Conservation (phyloP, 1,140 invertebrate species). For the Lepidurus arcticus region DNA sequence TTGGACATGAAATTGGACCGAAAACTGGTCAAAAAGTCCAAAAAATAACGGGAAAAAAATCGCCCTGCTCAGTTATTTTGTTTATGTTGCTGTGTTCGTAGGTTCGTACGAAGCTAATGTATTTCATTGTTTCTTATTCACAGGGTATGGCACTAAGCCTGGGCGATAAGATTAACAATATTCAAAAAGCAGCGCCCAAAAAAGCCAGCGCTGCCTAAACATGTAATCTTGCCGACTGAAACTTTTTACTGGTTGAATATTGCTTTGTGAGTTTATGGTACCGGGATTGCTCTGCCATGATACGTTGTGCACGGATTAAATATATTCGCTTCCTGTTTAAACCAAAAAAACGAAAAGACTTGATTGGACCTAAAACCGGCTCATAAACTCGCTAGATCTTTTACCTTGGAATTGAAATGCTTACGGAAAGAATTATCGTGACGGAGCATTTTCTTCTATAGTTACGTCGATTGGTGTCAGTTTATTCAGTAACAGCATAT, state of each 20-base stretch:
- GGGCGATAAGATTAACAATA: constrained; percentile 92
- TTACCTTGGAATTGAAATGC: neutral
- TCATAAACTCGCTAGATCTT: too few species aligned
- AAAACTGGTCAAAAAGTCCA: too few species aligned
- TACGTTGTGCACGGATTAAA: neutral
- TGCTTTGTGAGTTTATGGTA: constrained; percentile 12
- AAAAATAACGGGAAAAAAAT: too few species aligned
- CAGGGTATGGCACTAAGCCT: constrained; percentile 94
- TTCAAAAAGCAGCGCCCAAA: constrained; percentile 60
- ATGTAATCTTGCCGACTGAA: neutral
- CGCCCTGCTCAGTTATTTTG: neutral
- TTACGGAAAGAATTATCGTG: neutral
- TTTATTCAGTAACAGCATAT: too few species aligned
- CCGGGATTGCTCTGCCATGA: neutral
- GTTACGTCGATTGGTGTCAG: neutral
- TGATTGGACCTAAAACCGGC: too few species aligned
- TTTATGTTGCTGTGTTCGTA: constrained; percentile 40
- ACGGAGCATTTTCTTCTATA: neutral
- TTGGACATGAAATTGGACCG: too few species aligned
- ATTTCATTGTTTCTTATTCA: too few species aligned
- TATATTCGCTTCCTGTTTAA: constrained; percentile 6
- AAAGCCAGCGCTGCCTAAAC: constrained; percentile 34
- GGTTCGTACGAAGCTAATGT: too few species aligned
- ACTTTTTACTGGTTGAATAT: neutral
- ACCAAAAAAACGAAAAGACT: neutral